A percentile compares a stretch with the other conserved stretches of the same genome.
These are phyloP conservation scores for Pseudanteris insignis DNA, from an alignment of 2,888 invertebrate genomes.

Conservation along the genomic window DNA sequence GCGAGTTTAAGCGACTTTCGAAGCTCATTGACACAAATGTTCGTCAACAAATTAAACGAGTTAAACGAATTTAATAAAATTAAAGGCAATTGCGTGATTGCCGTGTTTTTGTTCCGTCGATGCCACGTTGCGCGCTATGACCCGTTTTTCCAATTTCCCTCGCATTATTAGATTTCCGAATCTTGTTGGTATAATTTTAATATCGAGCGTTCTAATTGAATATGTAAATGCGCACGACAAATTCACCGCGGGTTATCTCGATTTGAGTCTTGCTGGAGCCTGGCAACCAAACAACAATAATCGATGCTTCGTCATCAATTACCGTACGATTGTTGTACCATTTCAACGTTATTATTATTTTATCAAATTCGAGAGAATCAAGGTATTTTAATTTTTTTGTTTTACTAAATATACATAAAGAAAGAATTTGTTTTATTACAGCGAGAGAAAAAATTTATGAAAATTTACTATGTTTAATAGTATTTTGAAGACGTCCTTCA, in stretches of 20 bases:
- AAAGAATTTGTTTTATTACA: no score
- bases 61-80: constrained; percentile 22
- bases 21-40: constrained; percentile 19
- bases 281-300: constrained; percentile 30
- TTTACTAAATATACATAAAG: no score
- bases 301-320: constrained; percentile 15
- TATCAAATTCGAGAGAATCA: no score
- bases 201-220: constrained; percentile 28
- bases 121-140: constrained; percentile 2
- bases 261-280: constrained; percentile 9
- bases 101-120: constrained; percentile 8
- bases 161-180: constrained; percentile 8
- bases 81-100: constrained; percentile 10
- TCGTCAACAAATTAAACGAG: constrained; percentile 10
- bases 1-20: constrained; percentile 3
- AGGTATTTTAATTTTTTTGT: no score
- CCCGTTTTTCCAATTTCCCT: neutral
- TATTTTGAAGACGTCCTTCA: no score
- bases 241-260: constrained; percentile 29
- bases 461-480: no score
- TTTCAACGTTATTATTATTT: no score
- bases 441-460: no score
- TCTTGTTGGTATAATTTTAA: constrained; percentile 20
- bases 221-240: constrained; percentile 32
- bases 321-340: no score